Evolutionary conservation across 2,888 invertebrate species (phyloP).

Genomic region (Nephrotoma flavescens): DNA sequence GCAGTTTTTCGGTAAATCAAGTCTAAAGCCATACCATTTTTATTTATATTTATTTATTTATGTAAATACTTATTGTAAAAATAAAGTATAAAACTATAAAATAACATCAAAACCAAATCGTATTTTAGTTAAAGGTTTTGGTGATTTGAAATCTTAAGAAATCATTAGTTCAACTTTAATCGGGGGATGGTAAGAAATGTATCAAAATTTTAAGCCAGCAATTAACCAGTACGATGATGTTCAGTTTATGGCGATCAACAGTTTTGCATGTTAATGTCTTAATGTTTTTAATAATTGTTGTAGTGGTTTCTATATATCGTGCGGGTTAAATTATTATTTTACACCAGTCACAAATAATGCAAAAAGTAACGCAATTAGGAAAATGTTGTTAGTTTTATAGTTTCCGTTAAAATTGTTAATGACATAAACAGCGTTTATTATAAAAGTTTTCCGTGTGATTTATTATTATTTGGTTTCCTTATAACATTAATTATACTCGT

Average conservation of each 20-base stretch:
- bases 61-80: neutral
- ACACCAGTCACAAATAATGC: neutral
- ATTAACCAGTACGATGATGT: neutral
- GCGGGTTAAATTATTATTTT: neutral
- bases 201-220: neutral
- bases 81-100: neutral
- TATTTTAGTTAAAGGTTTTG: neutral
- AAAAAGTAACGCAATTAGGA: neutral
- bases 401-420: neutral
- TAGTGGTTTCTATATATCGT: neutral
- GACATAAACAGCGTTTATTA: neutral
- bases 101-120: neutral
- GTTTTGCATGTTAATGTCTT: neutral
- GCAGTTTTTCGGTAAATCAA: neutral
- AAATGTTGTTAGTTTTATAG: neutral
- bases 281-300: neutral
- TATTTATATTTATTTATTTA: neutral
- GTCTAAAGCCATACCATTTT: neutral
- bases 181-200: neutral
- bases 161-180: neutral
- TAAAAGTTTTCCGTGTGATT: neutral
- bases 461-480: neutral
- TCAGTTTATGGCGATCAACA: neutral
- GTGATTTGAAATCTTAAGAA: neutral
- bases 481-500: too few species aligned